Base-by-base conservation (phyloP, 2,888 invertebrate species). In the Ennomos fuscantarius region DNA sequence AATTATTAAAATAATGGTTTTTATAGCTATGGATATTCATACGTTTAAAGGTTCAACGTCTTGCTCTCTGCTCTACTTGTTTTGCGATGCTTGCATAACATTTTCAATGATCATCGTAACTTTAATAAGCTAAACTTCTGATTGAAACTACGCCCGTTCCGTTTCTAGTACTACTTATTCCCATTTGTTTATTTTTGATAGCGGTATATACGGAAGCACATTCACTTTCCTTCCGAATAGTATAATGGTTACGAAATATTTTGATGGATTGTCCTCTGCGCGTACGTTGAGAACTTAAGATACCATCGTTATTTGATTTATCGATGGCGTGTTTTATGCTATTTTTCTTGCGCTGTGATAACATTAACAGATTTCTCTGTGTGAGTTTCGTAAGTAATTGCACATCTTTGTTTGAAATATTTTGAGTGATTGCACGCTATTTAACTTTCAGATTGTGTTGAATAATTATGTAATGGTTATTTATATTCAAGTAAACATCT, bases 141-240 rank as follows among this genome's bases (percentile, higher is more conserved):
- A 49, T 40, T 53, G 53, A 46, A 49, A 51, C 41, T 11, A 10
- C 47, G 39, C 53, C 36, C 15, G 24, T 3, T 24, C 33, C 8
- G 44, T 39, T 40, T 53, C 43, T 47, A 24, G 24, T 24, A 24
- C 46, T 32, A 51, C 48, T 46, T 54, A 60, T 62, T 58, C 47
- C 48, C 37, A 39, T 55, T 58, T 59, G 59, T 59, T 57, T 60
- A 62, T 44, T 57, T 63, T 60, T 45, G 40, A 47, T 60, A 51
- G 43, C 35, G 10, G 35, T 36, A n/a, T n/a, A n/a, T n/a, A 51
- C 64, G 60, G 62, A 68, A 65, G 62, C 65, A 68, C 72, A 63
- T 70, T 72, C 71, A 65, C 71, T 70, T 71, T 70, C 69, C 59
- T 60, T 43, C 3, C 37, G 34, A 39, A 41, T 43, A 42, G 32